Conservation (phyloP, 2,888 invertebrate genomes). For the Brachyptera putata region DNA sequence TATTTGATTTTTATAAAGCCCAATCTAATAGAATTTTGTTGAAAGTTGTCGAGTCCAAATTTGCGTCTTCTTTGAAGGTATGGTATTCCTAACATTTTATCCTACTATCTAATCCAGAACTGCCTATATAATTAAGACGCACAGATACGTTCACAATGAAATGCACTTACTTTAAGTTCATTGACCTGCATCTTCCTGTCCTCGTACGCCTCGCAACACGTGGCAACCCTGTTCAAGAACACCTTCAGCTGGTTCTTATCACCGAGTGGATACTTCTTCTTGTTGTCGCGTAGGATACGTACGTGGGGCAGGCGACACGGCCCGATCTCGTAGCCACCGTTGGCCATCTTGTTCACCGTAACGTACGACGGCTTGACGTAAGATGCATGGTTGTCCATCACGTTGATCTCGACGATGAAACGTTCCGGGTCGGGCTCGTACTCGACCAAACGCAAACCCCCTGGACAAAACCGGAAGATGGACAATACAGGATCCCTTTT, state of each 20-base stretch:
- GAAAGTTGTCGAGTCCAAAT: too few relatives aligned
- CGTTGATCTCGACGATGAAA: not conserved
- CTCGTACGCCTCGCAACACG: not conserved
- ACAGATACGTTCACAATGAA: too few relatives aligned
- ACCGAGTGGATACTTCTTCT: not conserved
- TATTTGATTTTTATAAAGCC: too few relatives aligned
- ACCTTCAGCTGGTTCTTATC: not conserved
- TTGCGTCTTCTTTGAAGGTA: too few relatives aligned
- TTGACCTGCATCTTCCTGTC: not conserved
- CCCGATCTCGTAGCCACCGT: not conserved
- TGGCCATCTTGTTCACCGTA: not conserved
- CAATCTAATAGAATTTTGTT: too few relatives aligned
- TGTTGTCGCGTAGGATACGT: not conserved
- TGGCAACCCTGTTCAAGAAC: not conserved
- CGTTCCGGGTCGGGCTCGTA: not conserved
- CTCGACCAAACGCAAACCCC: not conserved
- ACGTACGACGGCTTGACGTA: not conserved
- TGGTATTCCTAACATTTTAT: too few relatives aligned
- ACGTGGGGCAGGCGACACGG: not conserved
- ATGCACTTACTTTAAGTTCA: not conserved
- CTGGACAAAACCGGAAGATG: not conserved
- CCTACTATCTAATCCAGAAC: too few relatives aligned
- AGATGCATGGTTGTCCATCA: not conserved
- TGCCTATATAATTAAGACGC: too few relatives aligned
- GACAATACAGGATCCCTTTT: too few relatives aligned